Percentiles rank a stretch among this genome's conserved stretches.
These are phyloP conservation scores for Euzophera pinguis DNA, from an alignment of 2,888 invertebrate species.

Conservation along the genomic window DNA sequence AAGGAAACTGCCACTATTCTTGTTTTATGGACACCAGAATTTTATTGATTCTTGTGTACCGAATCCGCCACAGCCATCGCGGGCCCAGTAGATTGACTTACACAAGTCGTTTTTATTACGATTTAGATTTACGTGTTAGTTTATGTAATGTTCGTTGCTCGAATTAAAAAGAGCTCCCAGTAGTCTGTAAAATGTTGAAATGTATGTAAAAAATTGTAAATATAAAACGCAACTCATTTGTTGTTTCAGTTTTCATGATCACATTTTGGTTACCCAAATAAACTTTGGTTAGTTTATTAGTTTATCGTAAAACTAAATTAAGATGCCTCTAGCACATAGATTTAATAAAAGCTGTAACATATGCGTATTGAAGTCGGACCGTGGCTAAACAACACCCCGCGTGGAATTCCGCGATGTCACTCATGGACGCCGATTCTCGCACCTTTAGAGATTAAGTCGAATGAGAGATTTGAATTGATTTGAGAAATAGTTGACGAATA, in stretches of 20 bases:
- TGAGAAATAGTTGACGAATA: too few relatives aligned
- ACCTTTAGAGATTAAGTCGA: too few relatives aligned
- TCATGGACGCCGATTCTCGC: too few relatives aligned
- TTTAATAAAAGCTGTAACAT: too few relatives aligned
- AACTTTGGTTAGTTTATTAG: constrained; percentile 14
- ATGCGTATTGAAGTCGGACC: too few relatives aligned
- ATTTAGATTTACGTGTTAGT: constrained; percentile 79
- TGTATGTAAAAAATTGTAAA: constrained; percentile 78
- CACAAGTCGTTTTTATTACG: constrained; percentile 74
- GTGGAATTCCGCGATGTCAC: too few relatives aligned
- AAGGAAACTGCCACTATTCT: constrained; percentile 67
- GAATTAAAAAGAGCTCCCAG: constrained; percentile 79
- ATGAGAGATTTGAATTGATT: too few relatives aligned
- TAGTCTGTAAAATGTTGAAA: constrained; percentile 79
- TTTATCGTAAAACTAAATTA: too few relatives aligned
- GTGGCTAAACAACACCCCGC: too few relatives aligned
- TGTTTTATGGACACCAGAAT: constrained; percentile 64
- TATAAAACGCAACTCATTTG: constrained; percentile 69
- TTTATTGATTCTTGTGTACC: constrained; percentile 76
- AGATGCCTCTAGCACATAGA: too few relatives aligned
- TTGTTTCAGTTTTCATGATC: constrained; percentile 63
- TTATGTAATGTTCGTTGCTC: constrained; percentile 80
- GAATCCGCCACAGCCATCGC: constrained; percentile 52
- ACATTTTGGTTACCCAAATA: constrained; percentile 37
- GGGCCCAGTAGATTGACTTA: constrained; percentile 69